Percentiles rank a stretch among this genome's conserved stretches.
These are phyloP conservation scores for Montipora capitata DNA, from an alignment of 92 coral and sea anemone genomes.

Conservation along the genomic window DNA sequence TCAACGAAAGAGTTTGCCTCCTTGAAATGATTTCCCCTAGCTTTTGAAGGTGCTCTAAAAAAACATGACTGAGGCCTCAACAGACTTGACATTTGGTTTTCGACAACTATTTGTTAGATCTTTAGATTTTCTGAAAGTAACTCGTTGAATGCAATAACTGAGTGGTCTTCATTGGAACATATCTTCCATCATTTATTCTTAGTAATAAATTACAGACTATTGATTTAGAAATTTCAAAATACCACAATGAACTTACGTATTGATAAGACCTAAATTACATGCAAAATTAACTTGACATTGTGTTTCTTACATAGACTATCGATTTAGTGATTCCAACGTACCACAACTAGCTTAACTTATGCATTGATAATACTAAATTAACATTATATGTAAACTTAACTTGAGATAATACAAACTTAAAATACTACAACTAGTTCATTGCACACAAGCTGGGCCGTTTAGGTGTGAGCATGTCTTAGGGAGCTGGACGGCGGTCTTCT, in stretches of 20 bases:
- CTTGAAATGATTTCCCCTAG: too few species aligned
- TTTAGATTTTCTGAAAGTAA: not conserved
- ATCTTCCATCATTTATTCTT: not conserved
- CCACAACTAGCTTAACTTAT: not conserved
- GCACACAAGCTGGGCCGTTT: constrained; percentile 49
- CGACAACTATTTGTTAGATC: too few species aligned
- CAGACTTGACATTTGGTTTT: too few species aligned
- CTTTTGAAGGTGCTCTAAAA: too few species aligned
- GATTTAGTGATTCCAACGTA: not conserved
- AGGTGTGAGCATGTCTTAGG: constrained; percentile 23
- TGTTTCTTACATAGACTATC: not conserved
- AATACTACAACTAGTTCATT: not conserved
- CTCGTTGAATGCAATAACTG: not conserved
- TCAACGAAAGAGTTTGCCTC: too few species aligned
- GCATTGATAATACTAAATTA: too few species aligned
- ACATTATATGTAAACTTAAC: too few species aligned
- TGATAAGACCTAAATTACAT: constrained; percentile 2
- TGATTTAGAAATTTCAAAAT: not conserved
- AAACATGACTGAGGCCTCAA: too few species aligned
- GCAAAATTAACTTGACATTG: not conserved
- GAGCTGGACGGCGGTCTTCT: constrained; percentile 45
- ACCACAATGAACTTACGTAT: not conserved
- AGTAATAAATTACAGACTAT: not conserved
- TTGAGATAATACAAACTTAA: not conserved
- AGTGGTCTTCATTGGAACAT: not conserved